Evolutionary conservation across 2,113 vertebrate species (phyloP), one percentile per base, ranked within the genome.

Genomic region (Anseranas semipalmata): DNA sequence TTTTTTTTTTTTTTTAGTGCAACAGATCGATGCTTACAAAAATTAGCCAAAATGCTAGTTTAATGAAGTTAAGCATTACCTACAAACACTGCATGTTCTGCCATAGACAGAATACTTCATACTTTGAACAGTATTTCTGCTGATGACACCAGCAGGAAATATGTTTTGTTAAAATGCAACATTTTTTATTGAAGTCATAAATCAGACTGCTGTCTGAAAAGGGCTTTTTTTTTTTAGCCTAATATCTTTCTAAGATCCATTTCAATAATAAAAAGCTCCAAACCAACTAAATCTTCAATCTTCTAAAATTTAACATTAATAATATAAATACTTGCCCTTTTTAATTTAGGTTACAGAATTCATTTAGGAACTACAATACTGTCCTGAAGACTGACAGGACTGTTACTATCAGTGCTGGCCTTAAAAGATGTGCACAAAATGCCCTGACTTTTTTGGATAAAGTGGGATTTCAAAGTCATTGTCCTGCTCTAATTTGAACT

Each of bases 341-440:
- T 65, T 39, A 15, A 90, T 70, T 20, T n/a, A 70, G 32, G 53
- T 9, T 76, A 55, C 58, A 87, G 78, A 82, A 91, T n/a, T 27
- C 19, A 75, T 56, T 87, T 73, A 70, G 58, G 59, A 87, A 83
- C 6, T 2, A 78, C 27, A 30, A 28, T 46, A 21, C 71, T 75
- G 62, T 50, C 27, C 65, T 56, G 27, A 81, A 89, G 43, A 84
- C 32, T 67, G 14, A 41, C 2, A 4, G 16, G 39, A 63, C n/a
- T 77, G 35, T 24, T 56, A 63, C 25, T 7, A 37, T 67, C 7
- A 56, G 8, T 35, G 27, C 6, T 0, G 0, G 21, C 22, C 82
- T 74, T 24, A 59, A 50, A 86, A 78, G 41, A 56, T 32, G 20
- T n/a, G 39, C 71, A 72, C 28, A 20, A 16, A 21, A 35, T 28